Conservation (phyloP, 2,797 vertebrate species). For the Danio tinwini region DNA sequence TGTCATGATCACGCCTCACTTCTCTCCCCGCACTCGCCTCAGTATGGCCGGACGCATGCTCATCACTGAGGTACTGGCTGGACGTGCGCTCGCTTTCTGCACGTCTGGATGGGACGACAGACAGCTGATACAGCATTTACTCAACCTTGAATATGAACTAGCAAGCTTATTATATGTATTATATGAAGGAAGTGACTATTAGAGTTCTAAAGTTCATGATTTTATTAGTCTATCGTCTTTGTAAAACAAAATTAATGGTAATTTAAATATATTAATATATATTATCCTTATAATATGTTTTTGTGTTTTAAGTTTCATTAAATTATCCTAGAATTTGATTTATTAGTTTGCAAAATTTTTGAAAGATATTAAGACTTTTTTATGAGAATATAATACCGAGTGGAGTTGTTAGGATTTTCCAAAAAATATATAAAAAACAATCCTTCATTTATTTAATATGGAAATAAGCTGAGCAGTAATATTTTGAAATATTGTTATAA, state of each 20-base stretch:
- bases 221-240: too few relatives aligned
- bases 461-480: too few relatives aligned
- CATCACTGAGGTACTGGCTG: conserved; percentile 73
- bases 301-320: not conserved
- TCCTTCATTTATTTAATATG: not conserved
- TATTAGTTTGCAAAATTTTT: not conserved
- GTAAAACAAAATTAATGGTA: too few relatives aligned
- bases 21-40: conserved; percentile 71
- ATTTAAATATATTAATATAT: too few relatives aligned
- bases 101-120: conserved; percentile 1
- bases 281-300: too few relatives aligned
- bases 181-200: not conserved
- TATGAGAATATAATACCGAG: too few relatives aligned
- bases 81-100: conserved; percentile 5
- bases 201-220: not conserved
- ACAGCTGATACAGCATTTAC: not conserved
- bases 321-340: too few relatives aligned
- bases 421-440: not conserved
- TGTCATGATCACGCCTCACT: conserved; percentile 72
- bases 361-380: not conserved
- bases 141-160: not conserved
- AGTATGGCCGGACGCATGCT: conserved; percentile 76
- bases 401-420: not conserved
- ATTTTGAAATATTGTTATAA: too few relatives aligned
- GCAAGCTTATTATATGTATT: not conserved